A percentile compares a stretch with the other conserved stretches of the same genome.
These are phyloP conservation scores for Nemapogon koenigi DNA, from an alignment of 2,888 invertebrate species.

Conservation along the genomic window DNA sequence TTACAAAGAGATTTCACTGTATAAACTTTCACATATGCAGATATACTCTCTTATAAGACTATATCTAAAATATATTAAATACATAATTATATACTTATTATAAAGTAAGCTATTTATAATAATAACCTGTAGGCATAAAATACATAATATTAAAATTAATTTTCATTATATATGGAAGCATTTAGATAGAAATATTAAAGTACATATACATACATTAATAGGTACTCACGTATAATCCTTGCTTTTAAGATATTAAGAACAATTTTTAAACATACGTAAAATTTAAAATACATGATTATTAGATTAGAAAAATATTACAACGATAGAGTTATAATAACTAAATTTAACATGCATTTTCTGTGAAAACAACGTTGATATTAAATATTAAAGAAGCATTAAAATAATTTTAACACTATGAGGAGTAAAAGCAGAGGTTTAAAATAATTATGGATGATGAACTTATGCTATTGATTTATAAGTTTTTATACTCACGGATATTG, in stretches of 20 bases:
- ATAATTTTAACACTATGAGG: constrained; percentile 44
- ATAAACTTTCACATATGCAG: too few species aligned
- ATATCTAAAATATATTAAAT: too few species aligned
- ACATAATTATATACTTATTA: too few species aligned
- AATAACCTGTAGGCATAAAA: too few species aligned
- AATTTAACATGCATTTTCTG: constrained; percentile 5
- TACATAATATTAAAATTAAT: too few species aligned
- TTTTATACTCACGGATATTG: constrained; percentile 42
- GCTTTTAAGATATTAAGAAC: neutral
- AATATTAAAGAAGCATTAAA: constrained; percentile 39
- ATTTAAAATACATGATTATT: neutral
- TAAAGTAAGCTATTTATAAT: too few species aligned
- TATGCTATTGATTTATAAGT: neutral
- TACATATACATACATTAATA: neutral
- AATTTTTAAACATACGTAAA: neutral
- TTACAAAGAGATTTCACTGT: too few species aligned
- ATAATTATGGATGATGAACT: constrained; percentile 20
- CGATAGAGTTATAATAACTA: neutral
- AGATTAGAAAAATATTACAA: neutral
- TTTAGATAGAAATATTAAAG: too few species aligned
- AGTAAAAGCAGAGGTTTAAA: constrained; percentile 18
- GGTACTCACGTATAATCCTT: constrained; percentile 2
- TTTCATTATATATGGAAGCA: too few species aligned
- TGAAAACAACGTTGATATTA: constrained; percentile 12
- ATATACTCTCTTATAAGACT: too few species aligned